A percentile compares a stretch with the other conserved stretches of the same genome.
phyloP scores from a whole-genome alignment of 2,888 invertebrate genomes.

The Camptogramma bilineatum region DNA sequence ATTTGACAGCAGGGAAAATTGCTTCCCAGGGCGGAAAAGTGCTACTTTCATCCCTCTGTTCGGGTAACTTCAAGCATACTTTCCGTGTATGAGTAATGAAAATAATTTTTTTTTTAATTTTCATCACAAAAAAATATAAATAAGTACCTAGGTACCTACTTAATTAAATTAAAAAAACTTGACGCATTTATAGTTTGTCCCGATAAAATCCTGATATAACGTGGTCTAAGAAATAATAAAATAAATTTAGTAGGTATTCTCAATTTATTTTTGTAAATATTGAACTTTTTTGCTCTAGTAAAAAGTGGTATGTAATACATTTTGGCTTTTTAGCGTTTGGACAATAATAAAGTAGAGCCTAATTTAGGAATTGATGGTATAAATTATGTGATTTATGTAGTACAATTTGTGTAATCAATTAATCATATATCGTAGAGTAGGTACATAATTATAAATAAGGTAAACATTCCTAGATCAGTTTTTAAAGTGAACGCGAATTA shows the following conservation, averaged over 20 bases:
- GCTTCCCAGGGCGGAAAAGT: too few species aligned
- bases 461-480: slow-evolving; percentile 1
- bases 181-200: background rate
- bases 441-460: slow-evolving; percentile 3
- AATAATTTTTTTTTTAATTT: too few species aligned
- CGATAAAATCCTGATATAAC: background rate
- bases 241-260: background rate
- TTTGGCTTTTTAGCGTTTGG: slow-evolving; percentile 32
- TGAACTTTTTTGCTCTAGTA: background rate
- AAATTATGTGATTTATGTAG: slow-evolving; percentile 28
- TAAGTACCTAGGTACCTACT: too few species aligned
- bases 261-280: background rate
- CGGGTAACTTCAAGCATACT: too few species aligned
- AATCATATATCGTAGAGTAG: slow-evolving; percentile 8
- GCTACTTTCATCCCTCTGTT: too few species aligned
- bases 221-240: background rate
- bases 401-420: slow-evolving; percentile 31
- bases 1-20: too few species aligned
- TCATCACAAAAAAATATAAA: too few species aligned
- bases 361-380: slow-evolving; percentile 20
- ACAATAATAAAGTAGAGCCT: slow-evolving; percentile 34
- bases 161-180: too few species aligned
- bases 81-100: too few species aligned
- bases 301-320: background rate
- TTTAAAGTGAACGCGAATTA: background rate